phyloP scores from a whole-genome alignment of 92 coral and sea anemone genomes.

The Zoanthus sociatus region DNA sequence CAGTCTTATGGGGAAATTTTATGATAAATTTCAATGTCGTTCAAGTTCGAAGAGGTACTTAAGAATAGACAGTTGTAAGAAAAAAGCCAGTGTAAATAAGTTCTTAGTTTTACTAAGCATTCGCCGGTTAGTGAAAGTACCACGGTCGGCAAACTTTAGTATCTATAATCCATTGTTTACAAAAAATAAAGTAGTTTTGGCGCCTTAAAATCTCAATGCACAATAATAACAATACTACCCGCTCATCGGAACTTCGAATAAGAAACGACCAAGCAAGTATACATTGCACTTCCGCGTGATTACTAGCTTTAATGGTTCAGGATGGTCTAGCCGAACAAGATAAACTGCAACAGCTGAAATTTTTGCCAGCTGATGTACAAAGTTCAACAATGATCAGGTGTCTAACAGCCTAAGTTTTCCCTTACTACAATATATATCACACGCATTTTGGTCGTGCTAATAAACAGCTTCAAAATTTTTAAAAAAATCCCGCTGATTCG shows the following conservation, averaged over 20 bases:
- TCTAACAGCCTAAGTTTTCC: background rate
- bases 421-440: background rate
- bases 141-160: background rate
- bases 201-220: background rate
- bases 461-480: background rate
- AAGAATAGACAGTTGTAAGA: background rate
- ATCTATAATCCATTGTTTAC: background rate
- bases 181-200: background rate
- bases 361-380: background rate
- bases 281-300: background rate
- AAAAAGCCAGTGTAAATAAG: too few relatives aligned
- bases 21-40: too few relatives aligned
- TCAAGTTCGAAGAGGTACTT: background rate
- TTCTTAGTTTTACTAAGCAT: too few relatives aligned
- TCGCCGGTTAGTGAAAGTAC: too few relatives aligned
- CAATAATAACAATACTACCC: background rate
- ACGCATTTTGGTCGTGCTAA: background rate
- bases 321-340: background rate
- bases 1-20: too few relatives aligned
- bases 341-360: background rate
- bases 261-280: background rate
- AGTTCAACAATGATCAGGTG: background rate
- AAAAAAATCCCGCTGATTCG: background rate
- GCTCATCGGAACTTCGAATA: background rate
- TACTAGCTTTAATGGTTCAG: background rate